Percentiles rank a stretch among this genome's conserved stretches.
Evolutionary conservation across 2,888 invertebrate genomes (phyloP).

Genomic region (Sarcophaga subvicina): DNA sequence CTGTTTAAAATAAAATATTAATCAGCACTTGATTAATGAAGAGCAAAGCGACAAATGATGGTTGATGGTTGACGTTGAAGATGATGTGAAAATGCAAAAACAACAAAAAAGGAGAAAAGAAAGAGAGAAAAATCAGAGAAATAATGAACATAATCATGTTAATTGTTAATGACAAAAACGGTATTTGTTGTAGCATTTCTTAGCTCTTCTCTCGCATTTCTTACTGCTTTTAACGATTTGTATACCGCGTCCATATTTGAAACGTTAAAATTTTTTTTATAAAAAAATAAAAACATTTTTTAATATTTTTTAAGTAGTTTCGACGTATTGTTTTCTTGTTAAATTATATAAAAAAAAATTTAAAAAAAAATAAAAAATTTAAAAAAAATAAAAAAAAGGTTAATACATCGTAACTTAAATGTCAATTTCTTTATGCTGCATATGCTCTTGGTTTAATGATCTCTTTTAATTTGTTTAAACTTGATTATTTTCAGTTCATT

Average conservation of each 20-base stretch:
- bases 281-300: background rate
- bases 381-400: too few relatives aligned
- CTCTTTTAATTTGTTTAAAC: slow-evolving; percentile 50
- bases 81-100: background rate
- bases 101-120: background rate
- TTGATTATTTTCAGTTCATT: slow-evolving; percentile 38
- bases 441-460: slow-evolving; percentile 51
- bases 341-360: slow-evolving; percentile 25
- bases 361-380: background rate
- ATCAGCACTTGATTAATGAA: slow-evolving; percentile 16
- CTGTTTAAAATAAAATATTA: background rate
- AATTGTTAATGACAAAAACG: slow-evolving; percentile 48
- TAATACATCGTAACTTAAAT: background rate
- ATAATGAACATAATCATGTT: slow-evolving; percentile 42
- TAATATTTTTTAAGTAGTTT: background rate
- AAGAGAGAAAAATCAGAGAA: slow-evolving; percentile 5
- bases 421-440: background rate
- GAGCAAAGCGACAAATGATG: too few relatives aligned
- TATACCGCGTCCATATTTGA: background rate
- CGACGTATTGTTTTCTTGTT: slow-evolving; percentile 1
- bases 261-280: too few relatives aligned
- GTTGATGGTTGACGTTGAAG: background rate
- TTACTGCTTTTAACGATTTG: background rate
- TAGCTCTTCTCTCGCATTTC: background rate
- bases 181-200: slow-evolving; percentile 21